Base-by-base conservation (phyloP, 2,113 vertebrate genomes). In the Corythaeola cristata region DNA sequence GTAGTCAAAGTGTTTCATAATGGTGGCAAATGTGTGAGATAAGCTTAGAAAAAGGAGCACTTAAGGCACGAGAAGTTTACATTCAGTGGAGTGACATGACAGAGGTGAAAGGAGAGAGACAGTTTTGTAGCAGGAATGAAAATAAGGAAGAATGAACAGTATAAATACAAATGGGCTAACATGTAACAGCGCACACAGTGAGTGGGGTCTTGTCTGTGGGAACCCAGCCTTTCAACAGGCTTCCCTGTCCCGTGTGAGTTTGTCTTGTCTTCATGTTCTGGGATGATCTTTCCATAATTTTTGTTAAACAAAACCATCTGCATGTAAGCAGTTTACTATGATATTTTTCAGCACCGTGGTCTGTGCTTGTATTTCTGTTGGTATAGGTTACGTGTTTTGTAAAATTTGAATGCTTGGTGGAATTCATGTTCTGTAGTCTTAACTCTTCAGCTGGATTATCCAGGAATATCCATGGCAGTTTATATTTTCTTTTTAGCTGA, bases 111-210 rank as follows among this genome's bases (percentile, higher is more conserved):
- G 47, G 33, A 78, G 28, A 75, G n/a, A 66, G n/a, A 30, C 7
- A 67, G 19, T 44, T 66, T 56, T 41, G 9, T 37, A 39, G 15
- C 28, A 50, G 32, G 17, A 67, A 55, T 71, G 12, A 84, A 90
- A 90, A 89, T 26, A 24, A 23, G 21, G 47, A 71, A 55, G 8
- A 52, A 37, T 73, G 23, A 32, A 3, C 44, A 67, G 10, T 28
- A 35, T 56, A 44, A 88, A 47, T 52, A 50, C 11, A 47, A 76
- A 52, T 44, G 47, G 12, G 5, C 27, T 66, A 23, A 35, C 3
- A 1, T 22, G 7, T 49, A 32, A 27, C 8, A 10, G 39, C 3
- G 0, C 35, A 60, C 6, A 45, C 9, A 33, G 18, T 12, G 52
- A 41, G 18, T 7, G 11, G 15, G 16, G 30, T 16, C 13, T 73